Evolutionary conservation across 2,888 invertebrate species (phyloP).

Genomic region (Dicranocentrus wangi): DNA sequence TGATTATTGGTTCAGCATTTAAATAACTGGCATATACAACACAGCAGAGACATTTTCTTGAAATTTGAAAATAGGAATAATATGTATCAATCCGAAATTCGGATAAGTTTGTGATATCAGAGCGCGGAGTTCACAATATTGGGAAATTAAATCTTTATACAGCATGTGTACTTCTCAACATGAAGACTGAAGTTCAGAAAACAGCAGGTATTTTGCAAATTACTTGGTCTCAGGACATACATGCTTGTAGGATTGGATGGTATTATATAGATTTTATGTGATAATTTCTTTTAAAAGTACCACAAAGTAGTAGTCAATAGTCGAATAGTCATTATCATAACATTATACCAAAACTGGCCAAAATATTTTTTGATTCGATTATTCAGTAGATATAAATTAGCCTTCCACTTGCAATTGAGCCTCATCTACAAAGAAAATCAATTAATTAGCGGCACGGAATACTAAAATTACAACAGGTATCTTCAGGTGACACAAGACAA

Average conservation of each 20-base stretch:
- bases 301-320: constrained; percentile 57
- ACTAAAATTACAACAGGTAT: too few relatives aligned
- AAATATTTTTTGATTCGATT: constrained; percentile 65
- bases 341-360: constrained; percentile 67
- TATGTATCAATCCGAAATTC: not conserved
- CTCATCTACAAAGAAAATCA: constrained; percentile 61
- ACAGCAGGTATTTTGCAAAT: constrained; percentile 58
- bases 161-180: constrained; percentile 50
- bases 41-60: constrained; percentile 21
- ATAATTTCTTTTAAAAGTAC: constrained; percentile 58
- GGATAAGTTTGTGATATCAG: constrained; percentile 5
- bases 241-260: constrained; percentile 64
- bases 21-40: constrained; percentile 17
- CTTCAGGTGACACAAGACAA: too few relatives aligned
- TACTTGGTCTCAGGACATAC: constrained; percentile 48
- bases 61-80: constrained; percentile 16
- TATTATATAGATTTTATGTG: constrained; percentile 54
- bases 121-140: constrained; percentile 5
- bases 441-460: too few relatives aligned
- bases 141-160: constrained; percentile 44
- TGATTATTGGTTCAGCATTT: constrained; percentile 5
- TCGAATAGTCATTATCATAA: too few relatives aligned
- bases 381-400: constrained; percentile 59
- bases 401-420: constrained; percentile 68
- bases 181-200: constrained; percentile 54